These are phyloP conservation scores for Coptodon rendalli DNA, from an alignment of 2,113 vertebrate species.

Conservation along the genomic window DNA sequence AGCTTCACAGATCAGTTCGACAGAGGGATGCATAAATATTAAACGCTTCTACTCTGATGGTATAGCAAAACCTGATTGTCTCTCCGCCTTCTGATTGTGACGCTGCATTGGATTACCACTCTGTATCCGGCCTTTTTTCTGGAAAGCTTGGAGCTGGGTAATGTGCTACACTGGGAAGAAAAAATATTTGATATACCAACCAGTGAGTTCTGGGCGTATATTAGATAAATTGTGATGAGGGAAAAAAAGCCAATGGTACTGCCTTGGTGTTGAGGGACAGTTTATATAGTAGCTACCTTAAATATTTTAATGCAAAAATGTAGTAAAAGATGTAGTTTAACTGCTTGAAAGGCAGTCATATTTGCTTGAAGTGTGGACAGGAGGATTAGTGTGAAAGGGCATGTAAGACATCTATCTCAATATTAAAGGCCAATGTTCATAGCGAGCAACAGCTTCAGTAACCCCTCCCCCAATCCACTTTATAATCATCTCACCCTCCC, in stretches of 20 bases:
- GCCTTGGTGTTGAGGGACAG: not conserved
- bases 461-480: constrained; percentile 52
- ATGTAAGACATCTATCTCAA: not conserved
- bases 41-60: not conserved
- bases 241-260: not conserved
- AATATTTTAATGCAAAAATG: not conserved
- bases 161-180: not conserved
- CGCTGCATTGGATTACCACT: not conserved
- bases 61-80: not conserved
- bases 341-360: not conserved
- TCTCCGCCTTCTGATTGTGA: not conserved
- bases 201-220: not conserved
- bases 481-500: constrained; percentile 32
- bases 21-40: not conserved
- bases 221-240: not conserved
- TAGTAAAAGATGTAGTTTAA: not conserved
- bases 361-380: not conserved
- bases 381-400: not conserved
- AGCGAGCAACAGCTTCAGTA: constrained; percentile 38
- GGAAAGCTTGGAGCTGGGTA: not conserved
- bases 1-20: not conserved
- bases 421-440: not conserved
- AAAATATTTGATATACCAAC: not conserved
- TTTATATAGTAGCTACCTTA: not conserved
- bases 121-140: not conserved